Conservation (phyloP, 92 coral and sea anemone species). For the Phenganax marumi region DNA sequence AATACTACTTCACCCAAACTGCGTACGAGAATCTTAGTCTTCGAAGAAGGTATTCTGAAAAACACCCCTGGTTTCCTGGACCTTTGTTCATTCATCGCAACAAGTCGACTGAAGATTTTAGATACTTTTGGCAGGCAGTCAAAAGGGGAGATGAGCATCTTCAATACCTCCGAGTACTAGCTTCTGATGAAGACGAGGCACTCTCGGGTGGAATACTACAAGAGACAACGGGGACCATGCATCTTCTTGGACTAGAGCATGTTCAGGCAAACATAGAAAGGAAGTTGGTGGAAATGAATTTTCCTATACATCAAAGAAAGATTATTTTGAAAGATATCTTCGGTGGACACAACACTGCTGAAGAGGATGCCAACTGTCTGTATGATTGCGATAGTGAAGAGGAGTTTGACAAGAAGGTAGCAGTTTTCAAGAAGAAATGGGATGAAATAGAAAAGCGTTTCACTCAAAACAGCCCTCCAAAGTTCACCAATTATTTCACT, state of each 20-base stretch:
- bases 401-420: slow-evolving; percentile 46
- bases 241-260: slow-evolving; percentile 55
- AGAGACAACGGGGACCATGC: slow-evolving; percentile 52
- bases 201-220: slow-evolving; percentile 46
- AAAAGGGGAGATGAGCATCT: slow-evolving; percentile 40
- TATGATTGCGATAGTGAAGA: slow-evolving; percentile 47
- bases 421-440: slow-evolving; percentile 37
- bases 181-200: slow-evolving; percentile 50
- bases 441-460: slow-evolving; percentile 34
- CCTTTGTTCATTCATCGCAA: slow-evolving; percentile 53
- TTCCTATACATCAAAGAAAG: slow-evolving; percentile 44
- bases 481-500: not conserved
- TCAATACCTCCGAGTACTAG: slow-evolving; percentile 40
- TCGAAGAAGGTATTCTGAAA: slow-evolving; percentile 12
- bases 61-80: slow-evolving; percentile 51
- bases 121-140: slow-evolving; percentile 57
- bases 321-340: slow-evolving; percentile 44
- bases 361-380: slow-evolving; percentile 38
- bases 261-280: slow-evolving; percentile 50
- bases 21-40: slow-evolving; percentile 36
- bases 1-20: slow-evolving; percentile 44
- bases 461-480: slow-evolving; percentile 25
- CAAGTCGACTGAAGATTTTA: slow-evolving; percentile 46
- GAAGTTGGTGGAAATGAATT: slow-evolving; percentile 47
- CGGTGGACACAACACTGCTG: slow-evolving; percentile 43